Base-by-base conservation (phyloP, 1,140 invertebrate genomes). In the Caenorhabditis tropicalis region DNA sequence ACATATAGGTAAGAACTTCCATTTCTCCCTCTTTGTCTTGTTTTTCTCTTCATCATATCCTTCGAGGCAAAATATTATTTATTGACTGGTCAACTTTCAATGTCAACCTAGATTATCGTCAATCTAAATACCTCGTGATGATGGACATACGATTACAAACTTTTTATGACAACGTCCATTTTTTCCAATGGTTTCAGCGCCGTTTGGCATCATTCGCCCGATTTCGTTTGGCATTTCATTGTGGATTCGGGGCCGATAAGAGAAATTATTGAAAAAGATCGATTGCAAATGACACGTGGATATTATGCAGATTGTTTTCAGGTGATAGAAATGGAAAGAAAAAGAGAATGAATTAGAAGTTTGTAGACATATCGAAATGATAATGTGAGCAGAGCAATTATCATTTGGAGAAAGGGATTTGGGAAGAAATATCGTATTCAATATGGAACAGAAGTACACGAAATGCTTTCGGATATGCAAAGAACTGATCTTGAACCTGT, bases 281-380 rank as follows among this genome's bases (percentile, higher is more conserved):
- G 60, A 29, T 24, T 46, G 36, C 56, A 65, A 16, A 60, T 58
- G 36, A 65, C 36, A 33, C 39, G 36, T 48, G 82, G 82, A 7
- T 82, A 82, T 43, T 82, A 70, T 74, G 39, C 82, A n/a, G 82
- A 82, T 49, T 82, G 82, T 27, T 82, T 58, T 39, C 82, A 82
- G 82, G 82, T 82, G 39, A 43, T 9, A 4, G 24, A 12, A 4
- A 9, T 1, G 10, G 36, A 74, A 27, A 3, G 6, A 74, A 2
- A 12, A 10, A 19, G 16, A 36, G 2, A 36, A 21, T 9, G 16
- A 65, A 7, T n/a, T n/a, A 19, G 9, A 7, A 5, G 4, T 65
- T 65, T 81, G 6, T 24, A 82, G 82, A 60, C 51, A 21, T 82
- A 65, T 82, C 56, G 60, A 39, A 49, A 53, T 39, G 60, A 82